Evolutionary conservation across 2,797 vertebrate species (phyloP).

Genomic region (Sebastes minor): DNA sequence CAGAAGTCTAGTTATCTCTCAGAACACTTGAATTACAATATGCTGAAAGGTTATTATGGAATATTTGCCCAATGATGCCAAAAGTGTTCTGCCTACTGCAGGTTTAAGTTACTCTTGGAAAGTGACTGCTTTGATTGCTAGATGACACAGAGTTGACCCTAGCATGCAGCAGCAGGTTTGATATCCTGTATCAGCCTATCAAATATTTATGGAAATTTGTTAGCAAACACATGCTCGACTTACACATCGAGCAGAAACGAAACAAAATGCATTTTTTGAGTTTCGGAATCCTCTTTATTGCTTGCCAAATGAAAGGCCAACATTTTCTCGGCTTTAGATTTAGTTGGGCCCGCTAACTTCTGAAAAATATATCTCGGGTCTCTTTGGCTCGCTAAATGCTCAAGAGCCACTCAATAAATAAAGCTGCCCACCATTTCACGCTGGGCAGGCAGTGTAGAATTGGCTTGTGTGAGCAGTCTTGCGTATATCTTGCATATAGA

Average conservation of each 20-base stretch:
- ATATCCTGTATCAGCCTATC: background rate
- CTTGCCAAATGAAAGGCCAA: background rate
- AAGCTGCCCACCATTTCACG: slow-evolving; percentile 11
- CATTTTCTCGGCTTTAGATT: slow-evolving; percentile 1
- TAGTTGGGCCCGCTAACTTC: background rate
- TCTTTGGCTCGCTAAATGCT: slow-evolving; percentile 3
- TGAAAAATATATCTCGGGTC: background rate
- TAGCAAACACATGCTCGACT: background rate
- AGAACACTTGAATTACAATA: too few species aligned
- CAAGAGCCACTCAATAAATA: slow-evolving; percentile 26
- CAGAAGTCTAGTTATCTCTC: too few species aligned
- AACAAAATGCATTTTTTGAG: background rate
- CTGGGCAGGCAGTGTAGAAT: background rate
- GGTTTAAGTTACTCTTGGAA: background rate
- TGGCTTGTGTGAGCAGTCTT: slow-evolving; percentile 8
- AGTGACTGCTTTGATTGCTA: background rate
- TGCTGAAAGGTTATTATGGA: too few species aligned
- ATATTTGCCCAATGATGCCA: too few species aligned
- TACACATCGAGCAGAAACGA: background rate
- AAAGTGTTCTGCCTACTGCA: too few species aligned
- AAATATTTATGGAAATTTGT: background rate
- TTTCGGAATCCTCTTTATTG: background rate
- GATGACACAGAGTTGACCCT: background rate
- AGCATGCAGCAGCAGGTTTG: background rate
- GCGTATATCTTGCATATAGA: slow-evolving; percentile 2